Base-by-base conservation (phyloP, 2,797 vertebrate genomes). In the Gymnoscopelus microlampas region DNA sequence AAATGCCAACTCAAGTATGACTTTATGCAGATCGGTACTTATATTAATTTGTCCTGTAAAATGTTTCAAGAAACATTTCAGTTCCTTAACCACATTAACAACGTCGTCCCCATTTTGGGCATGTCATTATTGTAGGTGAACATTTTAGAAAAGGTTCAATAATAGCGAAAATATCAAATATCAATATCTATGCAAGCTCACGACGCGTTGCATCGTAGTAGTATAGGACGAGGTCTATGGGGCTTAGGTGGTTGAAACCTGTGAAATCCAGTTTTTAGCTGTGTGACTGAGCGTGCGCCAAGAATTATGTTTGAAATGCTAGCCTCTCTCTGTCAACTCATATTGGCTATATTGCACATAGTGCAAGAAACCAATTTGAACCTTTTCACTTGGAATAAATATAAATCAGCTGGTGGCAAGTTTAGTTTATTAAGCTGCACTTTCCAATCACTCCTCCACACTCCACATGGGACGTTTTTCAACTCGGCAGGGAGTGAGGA, bases 61-160 rank as follows among this genome's bases (percentile, higher is more conserved):
- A 59, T 60, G 35, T 9, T 29, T 29, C 76, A 12, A 26, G 58
- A 72, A 73, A 39, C 51, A 56, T 54, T 63, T 75, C 7, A 1
- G 23, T 53, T 68, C 39, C 69, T 66, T 58, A 19, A 19, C 19
- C 19, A 19, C 19, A 19, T 19, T 19, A 19, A 29, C 26, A 29
- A 29, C 3, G 26, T 29, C 26, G 26, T 29, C 26, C 3, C 2
- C 26, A 29, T 29, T 29, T 29, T 29, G 26, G 26, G 26, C 2
- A 50, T 29, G 26, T 29, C 26, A 29, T 29, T 29, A 29, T 29
- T 29, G 2, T 29, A 29, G 26, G 26, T 29, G 26, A 29, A 29
- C 26, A 29, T 29, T 29, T 29, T 29, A 29, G 26, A 29, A 19
- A 19, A 19, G 2, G 2, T 29, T 29, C 26, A 29, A 29, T 2